Evolutionary conservation across 2,113 vertebrate species (phyloP).

Genomic region (Bubo scandiacus): DNA sequence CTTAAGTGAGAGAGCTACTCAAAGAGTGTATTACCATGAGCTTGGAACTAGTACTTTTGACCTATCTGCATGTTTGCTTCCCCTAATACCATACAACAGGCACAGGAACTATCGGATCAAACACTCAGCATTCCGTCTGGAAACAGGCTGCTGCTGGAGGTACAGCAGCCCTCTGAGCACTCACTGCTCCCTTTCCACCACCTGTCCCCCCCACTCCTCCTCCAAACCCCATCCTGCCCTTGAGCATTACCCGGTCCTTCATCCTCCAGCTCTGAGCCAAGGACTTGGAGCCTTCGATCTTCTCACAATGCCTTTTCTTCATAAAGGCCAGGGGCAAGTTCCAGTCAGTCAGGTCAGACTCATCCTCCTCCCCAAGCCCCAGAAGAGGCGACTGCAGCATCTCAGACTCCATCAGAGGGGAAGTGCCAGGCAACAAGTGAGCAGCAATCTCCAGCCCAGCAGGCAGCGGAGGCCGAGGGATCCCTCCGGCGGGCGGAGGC

Average conservation of each 20-base stretch:
- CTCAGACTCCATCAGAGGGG: conserved; percentile 73
- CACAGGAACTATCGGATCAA: accelerated
- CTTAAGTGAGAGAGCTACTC: accelerated
- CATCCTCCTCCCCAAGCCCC: conserved; percentile 90
- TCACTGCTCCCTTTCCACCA: neutral
- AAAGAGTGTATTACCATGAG: accelerated
- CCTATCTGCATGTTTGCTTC: accelerated
- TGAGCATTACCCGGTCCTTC: conserved; percentile 91
- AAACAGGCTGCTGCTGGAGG: accelerated
- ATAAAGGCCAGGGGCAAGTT: conserved; percentile 91
- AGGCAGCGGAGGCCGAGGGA: neutral
- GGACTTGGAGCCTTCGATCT: conserved; percentile 97
- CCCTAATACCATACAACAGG: accelerated
- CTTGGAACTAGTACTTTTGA: accelerated
- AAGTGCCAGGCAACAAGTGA: neutral
- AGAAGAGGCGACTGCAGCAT: conserved; percentile 85
- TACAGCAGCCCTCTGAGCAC: neutral
- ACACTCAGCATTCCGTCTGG: accelerated
- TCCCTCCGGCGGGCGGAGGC: neutral
- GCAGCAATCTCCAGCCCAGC: neutral
- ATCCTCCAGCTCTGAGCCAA: conserved; percentile 98
- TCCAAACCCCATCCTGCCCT: neutral
- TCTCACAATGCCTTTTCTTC: conserved; percentile 98
- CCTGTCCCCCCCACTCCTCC: neutral
- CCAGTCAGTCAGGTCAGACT: conserved; percentile 90